Percentiles rank a stretch among this genome's conserved stretches.
phyloP scores from a whole-genome alignment of 2,888 invertebrate species.

The Eupithecia abbreviata region DNA sequence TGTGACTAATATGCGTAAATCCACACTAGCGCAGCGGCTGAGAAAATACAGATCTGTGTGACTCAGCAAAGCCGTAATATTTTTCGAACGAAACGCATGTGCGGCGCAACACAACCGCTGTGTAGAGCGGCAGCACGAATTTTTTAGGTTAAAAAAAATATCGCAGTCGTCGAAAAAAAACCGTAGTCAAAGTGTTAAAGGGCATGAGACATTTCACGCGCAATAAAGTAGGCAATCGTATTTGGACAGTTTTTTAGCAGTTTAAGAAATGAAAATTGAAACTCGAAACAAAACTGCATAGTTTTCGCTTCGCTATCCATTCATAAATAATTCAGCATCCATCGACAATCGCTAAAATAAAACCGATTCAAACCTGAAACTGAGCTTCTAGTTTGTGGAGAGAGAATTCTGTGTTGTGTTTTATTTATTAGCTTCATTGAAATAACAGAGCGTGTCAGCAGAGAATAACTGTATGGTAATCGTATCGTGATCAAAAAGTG shows the following conservation, averaged over 20 bases:
- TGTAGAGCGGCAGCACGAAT: too few species aligned
- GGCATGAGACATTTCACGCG: background rate
- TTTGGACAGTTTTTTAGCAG: background rate
- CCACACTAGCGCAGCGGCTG: too few species aligned
- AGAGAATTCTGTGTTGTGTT: background rate
- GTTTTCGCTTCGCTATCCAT: background rate
- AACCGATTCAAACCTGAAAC: slow-evolving; percentile 6
- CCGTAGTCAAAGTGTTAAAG: too few species aligned
- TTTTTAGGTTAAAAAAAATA: too few species aligned
- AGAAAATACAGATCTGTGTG: too few species aligned
- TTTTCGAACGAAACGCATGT: too few species aligned
- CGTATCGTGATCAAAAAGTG: too few species aligned
- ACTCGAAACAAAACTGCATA: background rate
- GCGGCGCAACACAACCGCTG: too few species aligned
- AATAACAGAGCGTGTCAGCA: background rate
- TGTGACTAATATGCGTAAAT: too few species aligned
- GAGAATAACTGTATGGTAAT: too few species aligned
- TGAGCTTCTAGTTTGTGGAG: background rate
- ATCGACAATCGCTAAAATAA: slow-evolving; percentile 8
- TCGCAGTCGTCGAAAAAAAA: too few species aligned
- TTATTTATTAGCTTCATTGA: background rate
- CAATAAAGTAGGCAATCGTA: background rate
- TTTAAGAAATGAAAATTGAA: background rate
- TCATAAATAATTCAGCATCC: slow-evolving; percentile 21
- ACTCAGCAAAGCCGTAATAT: too few species aligned